phyloP scores from a whole-genome alignment of 2,113 vertebrate species.

The Gopherus flavomarginatus region DNA sequence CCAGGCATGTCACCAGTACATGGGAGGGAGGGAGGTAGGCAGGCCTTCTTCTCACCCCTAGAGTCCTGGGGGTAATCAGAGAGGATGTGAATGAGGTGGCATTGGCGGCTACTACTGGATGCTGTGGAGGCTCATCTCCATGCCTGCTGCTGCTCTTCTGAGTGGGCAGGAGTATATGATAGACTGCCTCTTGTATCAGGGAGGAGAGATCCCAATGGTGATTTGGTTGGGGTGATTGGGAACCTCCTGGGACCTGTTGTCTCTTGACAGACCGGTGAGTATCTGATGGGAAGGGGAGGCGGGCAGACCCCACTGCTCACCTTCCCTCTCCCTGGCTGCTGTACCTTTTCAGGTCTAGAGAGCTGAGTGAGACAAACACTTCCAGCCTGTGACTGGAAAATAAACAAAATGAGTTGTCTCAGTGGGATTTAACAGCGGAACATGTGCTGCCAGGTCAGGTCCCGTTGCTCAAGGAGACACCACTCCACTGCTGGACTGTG shows the following conservation, averaged over 20 bases:
- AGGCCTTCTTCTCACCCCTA: neutral
- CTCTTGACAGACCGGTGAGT: neutral
- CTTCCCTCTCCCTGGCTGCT: neutral
- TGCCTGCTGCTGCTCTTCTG: neutral
- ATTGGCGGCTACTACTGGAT: neutral
- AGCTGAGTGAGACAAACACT: neutral
- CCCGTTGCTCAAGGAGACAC: neutral
- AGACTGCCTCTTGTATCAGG: neutral
- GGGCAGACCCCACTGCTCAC: neutral
- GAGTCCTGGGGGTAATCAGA: neutral
- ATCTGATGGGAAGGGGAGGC: neutral
- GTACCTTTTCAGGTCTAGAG: neutral
- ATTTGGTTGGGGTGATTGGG: neutral
- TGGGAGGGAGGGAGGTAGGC: neutral
- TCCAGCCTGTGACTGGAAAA: neutral
- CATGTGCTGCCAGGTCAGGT: neutral
- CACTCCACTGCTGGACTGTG: neutral
- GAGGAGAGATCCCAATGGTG: neutral
- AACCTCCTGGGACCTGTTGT: neutral
- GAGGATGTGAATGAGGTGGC: neutral
- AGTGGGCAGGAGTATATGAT: fast-evolving
- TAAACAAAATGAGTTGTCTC: no score
- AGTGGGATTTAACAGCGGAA: neutral
- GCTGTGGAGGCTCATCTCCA: neutral
- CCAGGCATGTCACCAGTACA: fast-evolving